Base-by-base conservation (phyloP, 2,113 vertebrate species). In the rabbit (Oryctolagus cuniculus) region DNA sequence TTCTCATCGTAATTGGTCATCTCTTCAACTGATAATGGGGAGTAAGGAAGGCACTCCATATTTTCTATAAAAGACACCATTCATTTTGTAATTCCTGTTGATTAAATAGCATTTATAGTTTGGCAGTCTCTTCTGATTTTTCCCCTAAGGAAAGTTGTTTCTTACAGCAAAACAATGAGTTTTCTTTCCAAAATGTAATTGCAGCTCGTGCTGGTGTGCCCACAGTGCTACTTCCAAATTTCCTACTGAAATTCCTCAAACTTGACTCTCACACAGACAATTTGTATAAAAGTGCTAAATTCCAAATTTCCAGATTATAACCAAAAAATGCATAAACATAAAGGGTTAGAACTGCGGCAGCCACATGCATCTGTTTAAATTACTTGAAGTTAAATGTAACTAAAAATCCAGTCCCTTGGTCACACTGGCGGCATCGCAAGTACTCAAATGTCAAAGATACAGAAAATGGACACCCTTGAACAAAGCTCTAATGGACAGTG, bases 21-120 rank as follows among this genome's bases (percentile, higher is more conserved):
- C 64, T 87, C 17, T 89, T 21, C 51, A 53, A 27, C 74, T 93
- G 51, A 61, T 25, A 82, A 64, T 2, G n/a, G 29, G 44, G 34
- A 79, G 6, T 44, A 25, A 31, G 19, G 10, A 58, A 38, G 66
- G 17, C 29, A 13, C 72, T 79, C 44, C 29, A 21, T 72, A 64
- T 93, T 89, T 86, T 38, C 16, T 38, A 93, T 58, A 58, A 58
- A 58, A 58, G 44, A 44, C 44, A 44, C 4, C 55, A 58, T 17
- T 16, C 55, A 58, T 58, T 58, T 58, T 58, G 55, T 58, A 67
- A 91, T 87, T 90, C 19, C 75, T 66, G 51, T 67, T 89, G 82
- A 73, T 93, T 84, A 95, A 87, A n/a, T 82, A 81, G 31, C 6
- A 27, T 36, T 96, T 93, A 63, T 53, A 44, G 29, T 83, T 89